These are phyloP conservation scores for Acridotheres tristis DNA, from an alignment of 2,797 vertebrate species.

Conservation along the genomic window DNA sequence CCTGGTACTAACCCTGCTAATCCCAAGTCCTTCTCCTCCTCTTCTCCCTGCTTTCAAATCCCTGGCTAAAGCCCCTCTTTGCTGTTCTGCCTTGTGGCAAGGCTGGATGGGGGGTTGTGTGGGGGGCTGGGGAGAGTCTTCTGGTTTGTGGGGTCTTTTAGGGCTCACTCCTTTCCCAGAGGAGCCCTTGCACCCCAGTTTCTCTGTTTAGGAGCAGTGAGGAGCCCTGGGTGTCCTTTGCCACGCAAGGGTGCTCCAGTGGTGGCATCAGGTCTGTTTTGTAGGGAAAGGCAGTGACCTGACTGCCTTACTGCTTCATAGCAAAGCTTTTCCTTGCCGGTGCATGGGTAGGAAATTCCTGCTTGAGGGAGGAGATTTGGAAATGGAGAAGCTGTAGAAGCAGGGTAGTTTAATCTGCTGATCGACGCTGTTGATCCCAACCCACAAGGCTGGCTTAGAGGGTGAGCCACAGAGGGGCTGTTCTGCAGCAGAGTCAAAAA, in stretches of 20 bases:
- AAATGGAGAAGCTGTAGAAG: background rate
- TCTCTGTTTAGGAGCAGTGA: background rate
- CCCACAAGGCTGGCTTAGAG: background rate
- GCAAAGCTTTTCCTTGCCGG: background rate
- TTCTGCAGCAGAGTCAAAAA: background rate
- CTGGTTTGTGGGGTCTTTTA: background rate
- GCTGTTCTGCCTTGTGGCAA: background rate
- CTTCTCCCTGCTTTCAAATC: background rate
- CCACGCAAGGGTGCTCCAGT: fast-evolving
- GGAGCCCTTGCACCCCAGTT: background rate
- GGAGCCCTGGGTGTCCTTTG: background rate
- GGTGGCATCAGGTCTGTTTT: fast-evolving
- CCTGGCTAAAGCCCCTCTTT: background rate
- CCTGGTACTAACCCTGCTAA: background rate
- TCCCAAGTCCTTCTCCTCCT: background rate
- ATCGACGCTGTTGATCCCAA: background rate
- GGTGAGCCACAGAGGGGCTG: background rate
- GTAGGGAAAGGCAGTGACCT: background rate
- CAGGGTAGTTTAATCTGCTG: background rate
- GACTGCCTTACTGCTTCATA: background rate
- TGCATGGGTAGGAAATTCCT: background rate
- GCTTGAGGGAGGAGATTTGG: background rate
- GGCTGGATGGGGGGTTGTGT: background rate
- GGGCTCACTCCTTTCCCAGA: background rate
- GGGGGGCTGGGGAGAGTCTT: fast-evolving